Base-by-base conservation (phyloP, 2,888 invertebrate species). In the Zygaena filipendulae region DNA sequence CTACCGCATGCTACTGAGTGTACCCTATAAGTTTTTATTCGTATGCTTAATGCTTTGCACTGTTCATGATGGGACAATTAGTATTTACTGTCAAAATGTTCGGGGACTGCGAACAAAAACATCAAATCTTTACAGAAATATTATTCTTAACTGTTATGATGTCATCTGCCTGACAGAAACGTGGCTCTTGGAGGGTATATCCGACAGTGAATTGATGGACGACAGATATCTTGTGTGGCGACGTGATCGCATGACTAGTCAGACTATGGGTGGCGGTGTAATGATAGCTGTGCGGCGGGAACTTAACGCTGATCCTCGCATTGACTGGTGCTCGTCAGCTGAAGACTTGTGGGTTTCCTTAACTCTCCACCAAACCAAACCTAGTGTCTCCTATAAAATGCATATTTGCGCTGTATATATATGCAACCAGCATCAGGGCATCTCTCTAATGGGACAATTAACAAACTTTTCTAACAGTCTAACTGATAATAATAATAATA, bases 61-160 rank as follows among this genome's bases (percentile, higher is more conserved):
- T n/a, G n/a, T n/a, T n/a, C n/a, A n/a, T n/a, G n/a, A n/a, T n/a
- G n/a, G n/a, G n/a, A n/a, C n/a, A n/a, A n/a, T 35, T 23, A 34
- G 21, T 23, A 21, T 38, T 13, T 40, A 34, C 29, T 33, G 38
- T 21, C 40, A 38, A 16, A 40, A 40, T 14, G 33, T 23, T 5
- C 21, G 34, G 10, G 37, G 33, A 2, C 25, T 39, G 14, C 32
- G 36, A 8, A 34, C 36, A n/a, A 39, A 39, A 29, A 29, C 34
- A 6, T 26, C 19, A 30, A 11, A 11, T 13, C 38, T 40, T 33
- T 21, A 23, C 11, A 23, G 31, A 11, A 38, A 38, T 19, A 11
- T 36, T 4, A 22, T 26, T 9, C 13, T 31, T 12, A 25, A 26
- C 11, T 16, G 11, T 12, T 40, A 38, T 30, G 36, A 38, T 13